Conservation (phyloP, 2,113 vertebrate genomes). For the Mixornis gularis region DNA sequence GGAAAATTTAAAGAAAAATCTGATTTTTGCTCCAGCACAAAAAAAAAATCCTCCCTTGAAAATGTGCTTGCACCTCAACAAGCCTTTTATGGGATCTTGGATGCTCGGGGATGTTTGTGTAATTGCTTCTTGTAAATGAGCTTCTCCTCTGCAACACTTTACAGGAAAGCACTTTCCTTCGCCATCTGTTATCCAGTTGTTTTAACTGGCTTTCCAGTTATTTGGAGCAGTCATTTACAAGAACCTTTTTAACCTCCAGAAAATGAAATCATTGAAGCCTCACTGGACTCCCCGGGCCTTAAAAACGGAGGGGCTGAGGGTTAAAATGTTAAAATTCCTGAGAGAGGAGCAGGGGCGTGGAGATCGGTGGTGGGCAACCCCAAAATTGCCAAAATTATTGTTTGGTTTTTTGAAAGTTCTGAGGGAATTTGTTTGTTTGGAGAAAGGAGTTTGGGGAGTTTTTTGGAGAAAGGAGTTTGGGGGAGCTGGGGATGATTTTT, state of each 20-base stretch:
- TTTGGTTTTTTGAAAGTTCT: neutral
- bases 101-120: constrained; percentile 75
- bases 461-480: neutral
- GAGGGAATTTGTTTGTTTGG: neutral
- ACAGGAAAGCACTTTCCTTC: constrained; percentile 75
- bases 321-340: constrained; percentile 22
- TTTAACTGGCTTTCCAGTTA: constrained; percentile 78
- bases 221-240: constrained; percentile 77
- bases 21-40: neutral
- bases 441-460: neutral
- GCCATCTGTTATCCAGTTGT: constrained; percentile 82
- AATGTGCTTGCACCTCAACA: constrained; percentile 28
- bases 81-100: constrained; percentile 70
- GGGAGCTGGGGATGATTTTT: neutral
- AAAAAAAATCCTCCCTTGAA: neutral
- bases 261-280: constrained; percentile 71
- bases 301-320: neutral
- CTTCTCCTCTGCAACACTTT: constrained; percentile 72
- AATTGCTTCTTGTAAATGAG: constrained; percentile 84
- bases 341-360: neutral
- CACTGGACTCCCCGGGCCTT: constrained; percentile 14
- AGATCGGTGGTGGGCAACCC: neutral
- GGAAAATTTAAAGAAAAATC: neutral
- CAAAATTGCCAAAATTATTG: neutral
- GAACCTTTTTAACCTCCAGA: constrained; percentile 73